These are phyloP conservation scores for Paracanthobrama guichenoti DNA, from an alignment of 2,113 vertebrate species.

Conservation along the genomic window DNA sequence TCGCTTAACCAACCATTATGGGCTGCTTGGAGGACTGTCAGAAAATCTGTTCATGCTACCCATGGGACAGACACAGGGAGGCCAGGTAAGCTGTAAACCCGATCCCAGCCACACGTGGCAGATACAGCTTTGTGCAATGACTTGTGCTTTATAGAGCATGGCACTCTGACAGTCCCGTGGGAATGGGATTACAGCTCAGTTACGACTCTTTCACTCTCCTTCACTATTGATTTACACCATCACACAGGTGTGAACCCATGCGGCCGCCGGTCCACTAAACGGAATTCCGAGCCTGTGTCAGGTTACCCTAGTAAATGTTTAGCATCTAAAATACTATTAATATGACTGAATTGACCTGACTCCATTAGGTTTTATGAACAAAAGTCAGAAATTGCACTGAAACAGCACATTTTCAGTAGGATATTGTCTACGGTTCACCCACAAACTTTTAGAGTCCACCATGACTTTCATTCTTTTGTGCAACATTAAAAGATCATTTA, in stretches of 20 bases:
- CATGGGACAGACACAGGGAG: slow-evolving; percentile 27
- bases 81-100: slow-evolving; percentile 43
- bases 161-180: slow-evolving; percentile 31
- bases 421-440: neutral
- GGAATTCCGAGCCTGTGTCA: neutral
- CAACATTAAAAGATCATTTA: neutral
- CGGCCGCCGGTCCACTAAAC: neutral
- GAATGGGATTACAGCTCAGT: slow-evolving; percentile 42
- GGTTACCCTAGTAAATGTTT: neutral
- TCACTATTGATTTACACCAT: slow-evolving; percentile 46
- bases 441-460: neutral
- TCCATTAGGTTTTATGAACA: neutral
- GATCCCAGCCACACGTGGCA: slow-evolving; percentile 4
- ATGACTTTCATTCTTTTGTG: neutral
- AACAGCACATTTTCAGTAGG: neutral
- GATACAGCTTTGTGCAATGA: slow-evolving; percentile 34
- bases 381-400: neutral
- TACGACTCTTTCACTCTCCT: slow-evolving; percentile 39
- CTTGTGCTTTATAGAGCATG: slow-evolving; percentile 47
- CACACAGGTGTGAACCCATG: neutral
- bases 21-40: slow-evolving; percentile 34
- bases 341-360: neutral
- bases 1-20: slow-evolving; percentile 39
- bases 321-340: neutral
- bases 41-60: slow-evolving; percentile 39